phyloP scores from a whole-genome alignment of 2,113 vertebrate species.

The Tapirus terrestris region DNA sequence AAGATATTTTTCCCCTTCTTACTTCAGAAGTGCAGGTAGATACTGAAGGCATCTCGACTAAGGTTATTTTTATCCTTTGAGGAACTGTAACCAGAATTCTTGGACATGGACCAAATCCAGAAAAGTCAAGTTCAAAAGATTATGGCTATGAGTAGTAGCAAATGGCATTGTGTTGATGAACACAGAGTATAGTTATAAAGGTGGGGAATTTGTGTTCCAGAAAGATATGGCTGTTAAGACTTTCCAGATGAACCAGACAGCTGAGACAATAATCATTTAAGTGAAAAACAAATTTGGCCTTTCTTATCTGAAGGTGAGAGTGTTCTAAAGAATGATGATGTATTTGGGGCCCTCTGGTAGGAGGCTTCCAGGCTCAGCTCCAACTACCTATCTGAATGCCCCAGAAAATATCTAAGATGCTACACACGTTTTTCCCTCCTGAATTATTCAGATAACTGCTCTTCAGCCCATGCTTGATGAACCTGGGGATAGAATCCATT shows the following conservation, averaged over 20 bases:
- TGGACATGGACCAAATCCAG: constrained; percentile 3
- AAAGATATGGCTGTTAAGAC: neutral
- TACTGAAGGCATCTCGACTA: neutral
- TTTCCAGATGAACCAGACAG: neutral
- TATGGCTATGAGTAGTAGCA: neutral
- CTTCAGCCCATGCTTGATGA: neutral
- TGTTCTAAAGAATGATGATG: neutral
- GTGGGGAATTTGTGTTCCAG: neutral
- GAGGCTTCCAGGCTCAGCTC: neutral
- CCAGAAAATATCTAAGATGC: neutral
- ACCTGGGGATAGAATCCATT: neutral
- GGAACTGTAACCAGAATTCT: neutral
- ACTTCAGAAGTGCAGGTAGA: neutral
- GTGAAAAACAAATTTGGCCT: neutral
- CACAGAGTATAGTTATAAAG: neutral
- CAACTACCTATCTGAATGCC: neutral
- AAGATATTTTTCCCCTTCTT: neutral
- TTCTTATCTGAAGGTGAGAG: neutral
- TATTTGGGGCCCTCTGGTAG: neutral
- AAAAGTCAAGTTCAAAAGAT: neutral
- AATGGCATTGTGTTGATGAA: neutral
- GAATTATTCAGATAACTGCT: neutral
- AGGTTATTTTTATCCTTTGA: constrained; percentile 17
- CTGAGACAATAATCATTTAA: neutral
- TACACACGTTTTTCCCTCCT: neutral